These are phyloP conservation scores for Scalopus aquaticus DNA, from an alignment of 2,113 vertebrate genomes.

Conservation along the genomic window DNA sequence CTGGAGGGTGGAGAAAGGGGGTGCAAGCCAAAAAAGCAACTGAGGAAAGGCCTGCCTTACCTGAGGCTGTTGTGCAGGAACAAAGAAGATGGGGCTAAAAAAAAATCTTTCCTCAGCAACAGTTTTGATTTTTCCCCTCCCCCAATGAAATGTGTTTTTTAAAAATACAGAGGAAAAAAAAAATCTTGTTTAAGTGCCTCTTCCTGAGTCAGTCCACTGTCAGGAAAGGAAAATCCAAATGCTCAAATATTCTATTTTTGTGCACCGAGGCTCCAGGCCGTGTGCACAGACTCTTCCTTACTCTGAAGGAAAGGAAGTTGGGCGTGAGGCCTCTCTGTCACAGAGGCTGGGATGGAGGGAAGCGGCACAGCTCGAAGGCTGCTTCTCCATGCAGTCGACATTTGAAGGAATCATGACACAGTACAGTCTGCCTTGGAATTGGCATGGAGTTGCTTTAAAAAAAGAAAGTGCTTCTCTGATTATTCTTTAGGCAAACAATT, in stretches of 20 bases:
- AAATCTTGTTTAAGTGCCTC: slow-evolving; percentile 63
- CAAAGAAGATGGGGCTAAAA: not conserved
- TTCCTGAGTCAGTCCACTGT: slow-evolving; percentile 74
- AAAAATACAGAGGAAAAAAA: slow-evolving; percentile 32
- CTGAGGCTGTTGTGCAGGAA: not conserved
- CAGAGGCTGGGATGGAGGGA: slow-evolving; percentile 1
- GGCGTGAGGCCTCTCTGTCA: not conserved
- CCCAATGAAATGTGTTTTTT: not conserved
- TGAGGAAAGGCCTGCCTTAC: not conserved
- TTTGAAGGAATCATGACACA: slow-evolving; percentile 33
- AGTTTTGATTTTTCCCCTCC: not conserved
- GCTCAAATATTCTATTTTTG: slow-evolving; percentile 75
- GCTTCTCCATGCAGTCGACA: not conserved
- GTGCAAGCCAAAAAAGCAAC: not conserved
- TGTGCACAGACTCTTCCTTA: slow-evolving; percentile 63
- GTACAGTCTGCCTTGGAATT: not conserved
- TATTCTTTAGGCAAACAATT: slow-evolving; percentile 23
- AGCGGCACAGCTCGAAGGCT: not conserved
- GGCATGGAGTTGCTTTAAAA: not conserved
- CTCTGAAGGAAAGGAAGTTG: slow-evolving; percentile 64
- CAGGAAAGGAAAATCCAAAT: slow-evolving; percentile 76
- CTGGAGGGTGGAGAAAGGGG: not conserved
- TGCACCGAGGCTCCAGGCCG: slow-evolving; percentile 58
- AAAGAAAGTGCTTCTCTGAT: not conserved
- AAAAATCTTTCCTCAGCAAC: not conserved